A percentile compares a stretch with the other conserved stretches of the same genome.
phyloP scores from a whole-genome alignment of 2,113 vertebrate species.

The Polypterus senegalus region DNA sequence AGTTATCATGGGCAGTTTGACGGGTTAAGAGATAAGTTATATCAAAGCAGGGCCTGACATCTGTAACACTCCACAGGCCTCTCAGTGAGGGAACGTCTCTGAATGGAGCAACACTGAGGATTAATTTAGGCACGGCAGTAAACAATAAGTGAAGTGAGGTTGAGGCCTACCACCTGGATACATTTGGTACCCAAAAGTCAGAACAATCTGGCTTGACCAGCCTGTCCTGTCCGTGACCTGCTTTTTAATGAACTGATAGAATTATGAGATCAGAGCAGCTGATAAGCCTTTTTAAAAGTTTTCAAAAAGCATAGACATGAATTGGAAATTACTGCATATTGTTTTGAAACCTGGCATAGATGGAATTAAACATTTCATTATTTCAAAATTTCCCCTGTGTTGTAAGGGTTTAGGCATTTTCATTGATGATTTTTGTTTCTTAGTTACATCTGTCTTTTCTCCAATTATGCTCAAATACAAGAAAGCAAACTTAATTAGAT shows the following conservation, averaged over 20 bases:
- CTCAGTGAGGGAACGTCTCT: slow-evolving; percentile 41
- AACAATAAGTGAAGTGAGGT: slow-evolving; percentile 40
- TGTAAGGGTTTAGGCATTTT: no score
- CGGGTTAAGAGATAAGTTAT: slow-evolving; percentile 49
- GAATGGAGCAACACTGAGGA: slow-evolving; percentile 46
- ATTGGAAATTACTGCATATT: no score
- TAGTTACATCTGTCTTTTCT: no score
- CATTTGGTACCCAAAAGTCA: slow-evolving; percentile 16
- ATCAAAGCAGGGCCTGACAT: slow-evolving; percentile 52
- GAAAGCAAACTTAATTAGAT: no score
- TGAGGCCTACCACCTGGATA: slow-evolving; percentile 47
- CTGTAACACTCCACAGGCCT: slow-evolving; percentile 48
- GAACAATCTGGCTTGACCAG: slow-evolving; percentile 37
- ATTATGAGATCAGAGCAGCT: neutral
- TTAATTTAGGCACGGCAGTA: slow-evolving; percentile 42
- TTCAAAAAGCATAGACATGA: no score
- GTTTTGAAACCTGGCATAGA: no score
- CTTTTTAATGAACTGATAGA: neutral
- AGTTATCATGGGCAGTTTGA: slow-evolving; percentile 42
- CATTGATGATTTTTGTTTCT: no score
- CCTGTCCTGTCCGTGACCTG: slow-evolving; percentile 22
- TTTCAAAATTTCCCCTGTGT: no score
- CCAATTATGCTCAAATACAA: no score
- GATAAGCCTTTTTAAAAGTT: neutral
- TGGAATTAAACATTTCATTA: no score